Percentiles rank a stretch among this genome's conserved stretches.
Conservation (phyloP, 2,797 vertebrate species). For the Gallinago solitaria region DNA sequence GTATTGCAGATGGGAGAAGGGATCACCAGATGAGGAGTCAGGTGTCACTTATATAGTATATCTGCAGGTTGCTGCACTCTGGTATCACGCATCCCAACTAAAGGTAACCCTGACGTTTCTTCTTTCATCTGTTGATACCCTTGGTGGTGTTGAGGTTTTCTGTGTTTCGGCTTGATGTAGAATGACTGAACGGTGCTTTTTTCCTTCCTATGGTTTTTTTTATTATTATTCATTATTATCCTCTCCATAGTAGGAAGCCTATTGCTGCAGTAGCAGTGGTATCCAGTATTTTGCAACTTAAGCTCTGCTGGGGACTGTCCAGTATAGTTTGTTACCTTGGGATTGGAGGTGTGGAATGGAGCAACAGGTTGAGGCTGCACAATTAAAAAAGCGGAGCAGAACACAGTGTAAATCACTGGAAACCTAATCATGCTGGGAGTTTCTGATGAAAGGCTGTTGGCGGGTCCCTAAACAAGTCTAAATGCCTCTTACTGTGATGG, state of each 20-base stretch:
- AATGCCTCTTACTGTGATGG: not conserved
- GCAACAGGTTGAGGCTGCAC: not conserved
- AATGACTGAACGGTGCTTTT: not conserved
- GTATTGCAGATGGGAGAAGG: not conserved
- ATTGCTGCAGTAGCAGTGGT: not conserved
- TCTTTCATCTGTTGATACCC: not conserved
- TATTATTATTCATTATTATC: not conserved
- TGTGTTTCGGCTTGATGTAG: not conserved
- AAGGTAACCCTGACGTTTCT: not conserved
- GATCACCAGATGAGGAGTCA: accelerated
- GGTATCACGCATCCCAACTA: not conserved
- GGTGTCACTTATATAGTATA: accelerated
- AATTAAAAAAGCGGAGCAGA: not conserved
- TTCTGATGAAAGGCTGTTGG: not conserved
- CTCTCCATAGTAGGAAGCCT: not conserved
- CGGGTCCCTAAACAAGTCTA: not conserved
- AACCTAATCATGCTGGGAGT: not conserved
- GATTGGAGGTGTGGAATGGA: not conserved
- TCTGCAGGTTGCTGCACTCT: not conserved
- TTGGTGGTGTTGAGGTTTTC: not conserved
- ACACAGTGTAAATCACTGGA: not conserved
- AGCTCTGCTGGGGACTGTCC: not conserved
- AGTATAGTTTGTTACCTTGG: not conserved
- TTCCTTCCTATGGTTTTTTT: not conserved
- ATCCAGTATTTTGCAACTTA: not conserved